Evolutionary conservation across 2,113 vertebrate genomes (phyloP).

Genomic region (Mesoclemmys tuberculata): DNA sequence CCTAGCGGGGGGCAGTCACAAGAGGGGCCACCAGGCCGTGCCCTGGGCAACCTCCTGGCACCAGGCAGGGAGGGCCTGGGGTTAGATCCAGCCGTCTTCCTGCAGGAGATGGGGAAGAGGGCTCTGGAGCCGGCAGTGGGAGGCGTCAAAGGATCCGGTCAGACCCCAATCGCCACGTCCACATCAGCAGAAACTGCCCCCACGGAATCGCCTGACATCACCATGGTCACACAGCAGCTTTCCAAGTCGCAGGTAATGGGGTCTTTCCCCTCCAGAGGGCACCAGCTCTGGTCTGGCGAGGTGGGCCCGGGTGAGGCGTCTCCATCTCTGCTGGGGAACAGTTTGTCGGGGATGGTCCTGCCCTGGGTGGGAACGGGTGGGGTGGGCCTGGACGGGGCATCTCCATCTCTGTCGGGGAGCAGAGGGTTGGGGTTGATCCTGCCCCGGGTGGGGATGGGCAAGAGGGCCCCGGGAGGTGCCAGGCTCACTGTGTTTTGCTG

Average conservation of each 20-base stretch:
- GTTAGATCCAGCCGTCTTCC: not conserved
- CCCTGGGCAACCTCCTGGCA: not conserved
- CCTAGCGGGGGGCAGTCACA: not conserved
- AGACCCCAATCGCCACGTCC: conserved; percentile 65
- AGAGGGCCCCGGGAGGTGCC: no score
- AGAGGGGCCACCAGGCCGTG: not conserved
- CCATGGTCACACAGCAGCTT: conserved; percentile 89
- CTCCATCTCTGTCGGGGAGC: not conserved
- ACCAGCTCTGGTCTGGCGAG: rapidly evolving
- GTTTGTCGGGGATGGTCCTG: not conserved
- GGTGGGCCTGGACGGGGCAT: no score
- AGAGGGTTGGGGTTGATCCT: conserved; percentile 84
- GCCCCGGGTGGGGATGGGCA: not conserved
- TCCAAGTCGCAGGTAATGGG: conserved; percentile 90
- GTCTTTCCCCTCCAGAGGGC: no score
- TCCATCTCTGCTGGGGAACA: no score
- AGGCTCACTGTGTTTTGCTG: not conserved
- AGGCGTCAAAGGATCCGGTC: conserved; percentile 31
- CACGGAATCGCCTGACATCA: conserved; percentile 84
- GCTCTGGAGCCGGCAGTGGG: conserved; percentile 44
- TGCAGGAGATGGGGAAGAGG: not conserved
- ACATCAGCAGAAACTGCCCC: conserved; percentile 72
- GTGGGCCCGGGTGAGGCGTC: no score
- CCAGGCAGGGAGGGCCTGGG: not conserved
- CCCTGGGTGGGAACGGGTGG: not conserved